Evolutionary conservation across 2,797 vertebrate genomes (phyloP), one percentile per base, ranked within the genome.

Genomic region (Falco peregrinus): DNA sequence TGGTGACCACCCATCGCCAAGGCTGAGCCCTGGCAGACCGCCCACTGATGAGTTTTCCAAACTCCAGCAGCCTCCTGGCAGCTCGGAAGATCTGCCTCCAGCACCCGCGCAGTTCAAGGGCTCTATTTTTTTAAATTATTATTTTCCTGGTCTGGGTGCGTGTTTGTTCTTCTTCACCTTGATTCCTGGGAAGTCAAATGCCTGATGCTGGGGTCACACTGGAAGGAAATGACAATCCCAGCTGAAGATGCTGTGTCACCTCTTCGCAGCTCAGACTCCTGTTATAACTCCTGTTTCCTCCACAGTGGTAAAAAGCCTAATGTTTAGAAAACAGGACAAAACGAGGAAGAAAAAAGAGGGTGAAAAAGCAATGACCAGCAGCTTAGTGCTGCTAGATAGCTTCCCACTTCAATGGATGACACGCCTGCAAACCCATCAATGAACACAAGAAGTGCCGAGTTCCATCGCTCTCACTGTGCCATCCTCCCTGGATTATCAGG

Each of bases 31-130:
- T 96, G 95, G 95, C 95, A 95, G 41, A 50, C 76, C 53, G 94
- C 95, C 93, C 89, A 56, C 96, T 98, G 98, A 99, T 99, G 98
- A 98, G 97, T 99, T 99, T 99, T 98, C 98, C 98, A 98, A 98
- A 98, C 95, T 89, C 51, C 95, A 74, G 96, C 95, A 61, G 93
- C 96, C 84, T 9, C 77, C 94, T 97, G 97, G 97, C 89, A 96
- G 96, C 93, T 93, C 64, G 28, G 93, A 43, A 80, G 81, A 93
- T 48, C 89, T 77, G 48, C 75, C 61, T 16, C 71, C 39, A 48
- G 84, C 43, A 47, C 78, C 68, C 25, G 26, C 13, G 24, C 85
- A 45, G 47, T 50, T 48, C 81, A 78, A 60, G 26, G 6, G 1
- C 74, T 78, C 69, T 15, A 9, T 39, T 31, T 26, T 17, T 35